Conservation (phyloP, 2,797 vertebrate genomes). For the Chelon labrosus region DNA sequence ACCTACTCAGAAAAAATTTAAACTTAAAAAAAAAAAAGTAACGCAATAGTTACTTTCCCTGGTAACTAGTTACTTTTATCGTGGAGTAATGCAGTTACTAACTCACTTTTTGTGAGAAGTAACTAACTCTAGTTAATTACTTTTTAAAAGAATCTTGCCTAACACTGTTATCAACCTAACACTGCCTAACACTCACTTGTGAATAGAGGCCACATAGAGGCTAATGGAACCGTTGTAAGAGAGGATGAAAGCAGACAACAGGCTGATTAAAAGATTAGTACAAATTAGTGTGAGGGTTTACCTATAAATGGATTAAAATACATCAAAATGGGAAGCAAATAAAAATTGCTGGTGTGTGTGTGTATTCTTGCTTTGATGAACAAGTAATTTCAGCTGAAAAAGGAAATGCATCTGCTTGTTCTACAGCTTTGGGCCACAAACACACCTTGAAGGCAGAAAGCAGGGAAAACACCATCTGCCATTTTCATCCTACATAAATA, state of each 20-base stretch:
- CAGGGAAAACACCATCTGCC: slow-evolving; percentile 53
- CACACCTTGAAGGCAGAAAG: slow-evolving; percentile 42
- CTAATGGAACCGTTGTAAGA: slow-evolving; percentile 14
- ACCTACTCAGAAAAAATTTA: too few species aligned
- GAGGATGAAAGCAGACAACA: slow-evolving; percentile 56
- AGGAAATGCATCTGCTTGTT: slow-evolving; percentile 55
- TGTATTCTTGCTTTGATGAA: slow-evolving; percentile 12
- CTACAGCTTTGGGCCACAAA: slow-evolving; percentile 27
- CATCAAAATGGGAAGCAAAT: slow-evolving; percentile 47
- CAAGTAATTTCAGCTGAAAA: slow-evolving; percentile 51
- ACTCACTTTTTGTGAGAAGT: too few species aligned
- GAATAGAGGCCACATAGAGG: slow-evolving; percentile 19
- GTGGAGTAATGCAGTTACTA: too few species aligned
- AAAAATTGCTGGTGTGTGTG: neutral
- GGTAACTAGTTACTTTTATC: too few species aligned
- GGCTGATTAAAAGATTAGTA: slow-evolving; percentile 65
- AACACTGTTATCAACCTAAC: slow-evolving; percentile 25
- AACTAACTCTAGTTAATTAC: too few species aligned
- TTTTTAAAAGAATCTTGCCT: neutral
- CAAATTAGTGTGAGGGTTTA: slow-evolving; percentile 66
- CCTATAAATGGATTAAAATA: slow-evolving; percentile 56
- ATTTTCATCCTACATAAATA: slow-evolving; percentile 25
- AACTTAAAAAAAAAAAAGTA: too few species aligned
- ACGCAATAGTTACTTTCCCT: too few species aligned
- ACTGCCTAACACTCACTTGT: slow-evolving; percentile 2